Conservation (phyloP, 1,140 invertebrate genomes). For the Drosophila suzukii region DNA sequence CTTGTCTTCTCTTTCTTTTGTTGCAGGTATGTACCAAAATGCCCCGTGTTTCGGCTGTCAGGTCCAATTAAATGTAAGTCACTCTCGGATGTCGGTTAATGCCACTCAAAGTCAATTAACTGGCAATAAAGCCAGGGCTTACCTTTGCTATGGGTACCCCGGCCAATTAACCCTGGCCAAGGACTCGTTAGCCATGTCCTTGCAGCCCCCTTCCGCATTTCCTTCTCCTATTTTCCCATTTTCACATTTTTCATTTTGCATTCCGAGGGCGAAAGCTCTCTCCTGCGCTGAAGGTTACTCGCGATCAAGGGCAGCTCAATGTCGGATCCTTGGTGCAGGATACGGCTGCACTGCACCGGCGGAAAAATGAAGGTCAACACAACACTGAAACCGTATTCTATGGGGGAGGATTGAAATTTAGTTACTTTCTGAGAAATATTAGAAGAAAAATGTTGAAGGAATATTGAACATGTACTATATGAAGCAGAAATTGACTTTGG, state of each 20-base stretch:
- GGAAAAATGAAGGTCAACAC: not conserved
- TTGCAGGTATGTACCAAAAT: constrained; percentile 51
- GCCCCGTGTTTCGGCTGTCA: constrained; percentile 13
- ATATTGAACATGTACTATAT: too few relatives aligned
- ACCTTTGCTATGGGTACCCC: constrained; percentile 7
- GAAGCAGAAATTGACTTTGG: too few relatives aligned
- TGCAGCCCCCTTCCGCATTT: not conserved
- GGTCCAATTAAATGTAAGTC: constrained; percentile 50
- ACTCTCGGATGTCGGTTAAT: constrained; percentile 28
- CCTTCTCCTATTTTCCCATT: not conserved
- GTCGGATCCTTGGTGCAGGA: constrained; percentile 66
- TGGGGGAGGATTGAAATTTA: too few relatives aligned
- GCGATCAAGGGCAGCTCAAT: constrained; percentile 76
- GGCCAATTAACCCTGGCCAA: constrained; percentile 23
- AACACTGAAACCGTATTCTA: not conserved
- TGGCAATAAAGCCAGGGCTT: constrained; percentile 47
- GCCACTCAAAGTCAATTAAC: constrained; percentile 65
- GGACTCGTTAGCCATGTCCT: constrained; percentile 22
- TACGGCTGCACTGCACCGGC: constrained; percentile 11
- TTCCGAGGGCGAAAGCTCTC: constrained; percentile 17
- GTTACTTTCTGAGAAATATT: too few relatives aligned
- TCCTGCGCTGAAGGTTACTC: constrained; percentile 50
- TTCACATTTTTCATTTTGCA: constrained; percentile 20
- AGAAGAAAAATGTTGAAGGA: too few relatives aligned
- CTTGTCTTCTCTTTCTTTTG: not conserved